Percentiles rank a stretch among this genome's conserved stretches.
These are phyloP conservation scores for Prionace glauca DNA, from an alignment of 2,797 vertebrate genomes.

Conservation along the genomic window DNA sequence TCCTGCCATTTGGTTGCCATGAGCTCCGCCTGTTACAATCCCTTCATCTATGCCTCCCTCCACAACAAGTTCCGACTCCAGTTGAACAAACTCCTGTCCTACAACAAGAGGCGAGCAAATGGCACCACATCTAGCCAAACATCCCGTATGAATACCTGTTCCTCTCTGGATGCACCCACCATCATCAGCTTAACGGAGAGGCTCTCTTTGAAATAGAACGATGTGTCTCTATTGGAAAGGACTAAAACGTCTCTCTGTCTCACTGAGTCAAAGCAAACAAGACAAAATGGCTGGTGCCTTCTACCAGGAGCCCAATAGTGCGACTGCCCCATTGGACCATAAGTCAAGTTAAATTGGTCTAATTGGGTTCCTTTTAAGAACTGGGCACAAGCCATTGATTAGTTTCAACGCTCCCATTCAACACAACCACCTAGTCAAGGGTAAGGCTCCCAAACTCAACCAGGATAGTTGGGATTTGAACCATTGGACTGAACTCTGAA, in stretches of 20 bases:
- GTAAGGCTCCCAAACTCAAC: background rate
- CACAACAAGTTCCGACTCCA: constrained; percentile 72
- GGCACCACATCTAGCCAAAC: constrained; percentile 56
- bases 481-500: background rate
- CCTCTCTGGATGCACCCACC: constrained; percentile 54
- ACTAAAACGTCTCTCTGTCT: background rate
- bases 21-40: constrained; percentile 85
- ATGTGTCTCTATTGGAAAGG: background rate
- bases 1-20: constrained; percentile 77
- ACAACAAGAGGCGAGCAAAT: constrained; percentile 52
- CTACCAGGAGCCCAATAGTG: background rate
- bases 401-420: too few relatives aligned
- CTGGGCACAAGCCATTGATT: background rate
- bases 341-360: background rate
- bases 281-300: background rate
- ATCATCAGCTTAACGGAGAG: constrained; percentile 51
- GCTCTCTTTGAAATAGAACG: constrained; percentile 39
- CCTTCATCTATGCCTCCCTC: constrained; percentile 80
- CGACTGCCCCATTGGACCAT: background rate
- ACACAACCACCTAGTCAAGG: background rate
- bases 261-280: background rate
- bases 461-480: background rate
- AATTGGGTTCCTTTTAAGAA: background rate
- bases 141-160: constrained; percentile 58
- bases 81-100: constrained; percentile 58